phyloP scores from a whole-genome alignment of 2,888 invertebrate species.

The Folsomia candida region DNA sequence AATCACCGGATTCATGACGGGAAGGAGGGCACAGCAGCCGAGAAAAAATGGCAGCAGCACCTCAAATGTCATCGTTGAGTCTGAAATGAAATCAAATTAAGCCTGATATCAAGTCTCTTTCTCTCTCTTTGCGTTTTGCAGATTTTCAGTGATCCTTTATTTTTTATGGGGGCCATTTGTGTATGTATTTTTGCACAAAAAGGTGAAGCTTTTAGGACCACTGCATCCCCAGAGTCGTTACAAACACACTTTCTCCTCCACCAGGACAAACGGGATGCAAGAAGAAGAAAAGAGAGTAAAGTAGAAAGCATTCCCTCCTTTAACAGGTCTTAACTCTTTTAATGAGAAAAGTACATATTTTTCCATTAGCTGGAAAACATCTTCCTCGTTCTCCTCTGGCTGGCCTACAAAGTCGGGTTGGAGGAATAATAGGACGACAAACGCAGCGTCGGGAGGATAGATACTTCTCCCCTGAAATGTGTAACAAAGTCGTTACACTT shows the following conservation, averaged over 20 bases:
- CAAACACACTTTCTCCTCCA: not conserved
- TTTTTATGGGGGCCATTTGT: too few species aligned
- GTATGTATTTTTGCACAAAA: too few species aligned
- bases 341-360: not conserved
- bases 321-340: not conserved
- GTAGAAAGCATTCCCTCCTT: not conserved
- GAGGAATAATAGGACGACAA: not conserved
- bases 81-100: not conserved
- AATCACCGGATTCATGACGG: constrained; percentile 40
- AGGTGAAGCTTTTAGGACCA: too few species aligned
- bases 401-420: not conserved
- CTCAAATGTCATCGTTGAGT: not conserved
- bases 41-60: constrained; percentile 35
- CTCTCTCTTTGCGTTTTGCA: too few species aligned
- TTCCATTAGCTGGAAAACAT: not conserved
- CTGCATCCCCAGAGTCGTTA: not conserved
- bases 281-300: not conserved
- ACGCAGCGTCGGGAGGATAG: too few species aligned
- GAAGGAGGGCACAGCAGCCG: constrained; percentile 40
- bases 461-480: not conserved
- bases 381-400: not conserved
- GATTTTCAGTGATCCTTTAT: too few species aligned
- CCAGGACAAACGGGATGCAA: too few species aligned
- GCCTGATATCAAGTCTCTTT: not conserved
- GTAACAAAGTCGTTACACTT: not conserved